A percentile compares a stretch with the other conserved stretches of the same genome.
Evolutionary conservation across 53 echinoderm and acorn worm genomes (phyloP).

Genomic region (Holothuria leucospilota): DNA sequence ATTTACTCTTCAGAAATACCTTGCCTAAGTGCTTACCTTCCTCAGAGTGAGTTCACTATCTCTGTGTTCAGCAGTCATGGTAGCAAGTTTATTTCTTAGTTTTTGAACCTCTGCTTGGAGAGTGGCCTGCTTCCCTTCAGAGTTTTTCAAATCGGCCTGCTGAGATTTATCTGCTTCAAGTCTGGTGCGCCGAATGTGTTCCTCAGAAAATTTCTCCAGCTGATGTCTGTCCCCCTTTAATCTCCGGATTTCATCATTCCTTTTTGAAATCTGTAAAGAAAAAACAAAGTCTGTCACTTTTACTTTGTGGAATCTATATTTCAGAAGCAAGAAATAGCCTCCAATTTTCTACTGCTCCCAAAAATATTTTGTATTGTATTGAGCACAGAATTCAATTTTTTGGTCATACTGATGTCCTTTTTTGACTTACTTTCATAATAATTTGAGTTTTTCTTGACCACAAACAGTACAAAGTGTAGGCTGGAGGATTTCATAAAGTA

Average conservation of each 20-base stretch:
- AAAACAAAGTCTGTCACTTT: too few species aligned
- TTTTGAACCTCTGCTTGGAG: constrained; percentile 81
- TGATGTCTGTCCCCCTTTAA: constrained; percentile 95
- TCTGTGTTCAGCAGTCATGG: constrained; percentile 91
- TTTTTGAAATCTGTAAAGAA: constrained; percentile 79
- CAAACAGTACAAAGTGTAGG: too few species aligned
- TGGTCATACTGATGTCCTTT: too few species aligned
- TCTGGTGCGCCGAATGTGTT: constrained; percentile 94
- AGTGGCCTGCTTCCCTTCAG: constrained; percentile 83
- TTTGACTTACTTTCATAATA: too few species aligned
- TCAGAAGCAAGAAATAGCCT: too few species aligned
- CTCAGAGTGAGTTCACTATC: constrained; percentile 94
- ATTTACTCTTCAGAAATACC: too few species aligned
- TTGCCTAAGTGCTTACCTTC: constrained; percentile 67
- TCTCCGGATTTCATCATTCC: constrained; percentile 93
- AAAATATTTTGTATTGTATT: too few species aligned
- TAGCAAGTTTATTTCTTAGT: constrained; percentile 82
- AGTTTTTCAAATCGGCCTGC: constrained; percentile 92
- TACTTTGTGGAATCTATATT: too few species aligned
- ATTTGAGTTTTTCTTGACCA: too few species aligned
- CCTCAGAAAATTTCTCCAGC: constrained; percentile 98
- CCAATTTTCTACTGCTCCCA: too few species aligned
- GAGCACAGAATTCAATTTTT: too few species aligned
- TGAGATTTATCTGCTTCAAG: constrained; percentile 93
- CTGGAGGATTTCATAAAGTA: too few species aligned